Conservation (phyloP, 35 echinoderm and acorn worm genomes). For the Acanthaster planci region DNA sequence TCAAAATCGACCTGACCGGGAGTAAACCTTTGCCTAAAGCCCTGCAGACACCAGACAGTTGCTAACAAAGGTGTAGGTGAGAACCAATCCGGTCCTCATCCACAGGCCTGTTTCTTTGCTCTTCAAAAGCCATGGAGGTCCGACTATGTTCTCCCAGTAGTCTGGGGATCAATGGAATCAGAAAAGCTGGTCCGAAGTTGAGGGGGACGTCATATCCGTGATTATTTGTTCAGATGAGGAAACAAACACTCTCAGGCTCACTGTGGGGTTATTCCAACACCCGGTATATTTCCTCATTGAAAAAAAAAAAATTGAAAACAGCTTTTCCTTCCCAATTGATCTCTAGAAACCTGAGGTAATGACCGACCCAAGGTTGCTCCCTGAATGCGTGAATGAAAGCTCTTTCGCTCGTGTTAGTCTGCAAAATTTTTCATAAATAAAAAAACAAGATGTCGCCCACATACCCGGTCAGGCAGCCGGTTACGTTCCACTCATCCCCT, state of each 20-base stretch:
- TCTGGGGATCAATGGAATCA: neutral
- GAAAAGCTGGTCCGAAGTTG: neutral
- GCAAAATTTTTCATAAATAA: neutral
- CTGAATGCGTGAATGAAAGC: neutral
- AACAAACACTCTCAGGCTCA: neutral
- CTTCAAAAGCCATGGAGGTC: conserved; percentile 7
- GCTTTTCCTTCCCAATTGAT: neutral
- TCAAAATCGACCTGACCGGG: neutral
- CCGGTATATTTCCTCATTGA: neutral
- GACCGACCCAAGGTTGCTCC: neutral
- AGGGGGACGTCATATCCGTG: neutral
- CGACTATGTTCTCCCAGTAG: neutral
- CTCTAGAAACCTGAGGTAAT: conserved; percentile 3
- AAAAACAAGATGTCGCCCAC: conserved; percentile 19
- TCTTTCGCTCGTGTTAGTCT: conserved; percentile 22
- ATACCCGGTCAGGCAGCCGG: conserved; percentile 26
- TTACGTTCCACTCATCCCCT: neutral
- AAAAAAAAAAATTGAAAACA: neutral
- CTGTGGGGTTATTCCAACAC: neutral
- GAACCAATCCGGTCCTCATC: neutral
- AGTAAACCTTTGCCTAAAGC: neutral
- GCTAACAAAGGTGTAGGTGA: conserved; percentile 4
- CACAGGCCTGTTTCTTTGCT: neutral
- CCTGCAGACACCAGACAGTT: neutral
- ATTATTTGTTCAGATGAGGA: conserved; percentile 20